phyloP scores from a whole-genome alignment of 1,140 invertebrate genomes.

The Heliconius congener region DNA sequence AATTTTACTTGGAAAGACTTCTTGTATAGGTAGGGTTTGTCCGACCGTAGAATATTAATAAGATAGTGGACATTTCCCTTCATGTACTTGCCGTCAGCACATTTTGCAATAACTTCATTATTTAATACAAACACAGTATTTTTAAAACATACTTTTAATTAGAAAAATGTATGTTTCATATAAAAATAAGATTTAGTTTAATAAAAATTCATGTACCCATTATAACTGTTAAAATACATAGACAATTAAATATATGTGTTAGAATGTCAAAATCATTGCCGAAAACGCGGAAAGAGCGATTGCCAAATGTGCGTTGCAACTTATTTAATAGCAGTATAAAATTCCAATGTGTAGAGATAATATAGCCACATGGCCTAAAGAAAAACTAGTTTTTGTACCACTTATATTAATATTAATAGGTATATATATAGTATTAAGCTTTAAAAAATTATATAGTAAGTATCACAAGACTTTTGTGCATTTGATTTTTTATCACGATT shows the following conservation, averaged over 20 bases:
- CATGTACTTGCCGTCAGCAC: background rate
- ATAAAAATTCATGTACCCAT: conserved; percentile 3
- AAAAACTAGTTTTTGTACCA: conserved; percentile 32
- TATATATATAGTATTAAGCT: background rate
- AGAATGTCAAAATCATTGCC: conserved; percentile 41
- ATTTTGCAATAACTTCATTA: background rate
- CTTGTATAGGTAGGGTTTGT: background rate
- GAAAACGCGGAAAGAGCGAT: conserved; percentile 42
- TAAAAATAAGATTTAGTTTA: background rate
- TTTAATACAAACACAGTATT: background rate
- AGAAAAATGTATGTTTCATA: no score
- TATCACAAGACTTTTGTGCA: background rate
- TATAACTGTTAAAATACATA: conserved; percentile 28
- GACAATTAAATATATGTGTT: conserved; percentile 35
- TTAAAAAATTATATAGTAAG: background rate
- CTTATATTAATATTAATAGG: background rate
- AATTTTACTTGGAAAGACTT: conserved; percentile 17
- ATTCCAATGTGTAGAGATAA: conserved; percentile 40
- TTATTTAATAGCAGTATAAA: conserved; percentile 41
- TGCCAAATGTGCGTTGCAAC: conserved; percentile 39
- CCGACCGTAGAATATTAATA: conserved; percentile 19
- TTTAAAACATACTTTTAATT: no score
- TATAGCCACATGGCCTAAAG: conserved; percentile 30
- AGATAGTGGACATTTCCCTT: background rate
- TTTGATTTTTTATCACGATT: background rate